Base-by-base conservation (phyloP, 1,140 invertebrate genomes). In the Magallana gigas region DNA sequence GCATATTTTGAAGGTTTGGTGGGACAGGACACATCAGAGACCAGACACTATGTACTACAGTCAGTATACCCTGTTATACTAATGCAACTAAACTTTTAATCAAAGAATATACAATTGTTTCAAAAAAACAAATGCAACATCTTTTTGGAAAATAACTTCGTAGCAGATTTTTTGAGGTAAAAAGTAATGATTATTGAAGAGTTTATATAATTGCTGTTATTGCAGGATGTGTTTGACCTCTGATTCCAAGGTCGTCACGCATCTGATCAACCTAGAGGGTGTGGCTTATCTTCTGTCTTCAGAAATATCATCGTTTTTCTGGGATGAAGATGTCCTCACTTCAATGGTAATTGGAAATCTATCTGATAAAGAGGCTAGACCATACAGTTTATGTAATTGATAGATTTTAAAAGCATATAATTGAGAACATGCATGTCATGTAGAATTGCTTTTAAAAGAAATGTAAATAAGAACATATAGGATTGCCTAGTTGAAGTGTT, bases 221-320 rank as follows among this genome's bases (percentile, higher is more conserved):
- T 83, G 12, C 87, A 92, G 91, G 48, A 58, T 87, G 9, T 64
- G 89, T 57, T 81, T 91, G 56, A 91, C 88, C 60, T 36, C 64
- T 57, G 87, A 90, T 2, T 57, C 84, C n/a, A 85, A 87, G 8
- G 56, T 59, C 81, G 60, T 80, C 8, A 84, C 91, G 11, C 90
- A 93, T 80, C 62, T 93, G 18, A 87, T 93, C 68, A 92, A 92
- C 85, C 76, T 92, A 11, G 85, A 91, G 62, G 89, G 88, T 48
- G 84, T 85, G 12, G 84, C 88, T 7, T 91, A 90, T 62, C 64
- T 93, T 14, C 29, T 88, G 48, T 91, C 91, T 1, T 60, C 85
- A 0, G 91, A 93, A 36, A 86, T 93, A 16, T 92, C 92, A 0
- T 56, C 86, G 7, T 88, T 92, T 36, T 90, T 93, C 59, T 93